phyloP scores from a whole-genome alignment of 1,140 invertebrate species.

The Panulirus ornatus region DNA sequence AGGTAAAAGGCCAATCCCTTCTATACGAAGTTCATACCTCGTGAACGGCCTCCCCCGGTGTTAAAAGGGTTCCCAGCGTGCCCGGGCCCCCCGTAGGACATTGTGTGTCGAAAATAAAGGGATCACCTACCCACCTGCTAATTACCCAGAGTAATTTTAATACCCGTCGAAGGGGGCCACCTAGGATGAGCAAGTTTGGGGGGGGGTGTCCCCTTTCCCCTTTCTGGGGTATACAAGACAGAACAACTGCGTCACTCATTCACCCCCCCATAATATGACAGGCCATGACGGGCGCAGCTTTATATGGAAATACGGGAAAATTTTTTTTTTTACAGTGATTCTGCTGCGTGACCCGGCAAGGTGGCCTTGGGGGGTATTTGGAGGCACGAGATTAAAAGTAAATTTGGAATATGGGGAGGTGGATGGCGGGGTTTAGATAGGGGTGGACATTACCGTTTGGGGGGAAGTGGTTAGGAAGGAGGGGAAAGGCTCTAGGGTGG shows the following conservation, averaged over 20 bases:
- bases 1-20: too few species aligned
- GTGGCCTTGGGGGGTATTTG: background rate
- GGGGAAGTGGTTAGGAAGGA: background rate
- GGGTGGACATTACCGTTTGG: background rate
- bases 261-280: background rate
- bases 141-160: slow-evolving; percentile 24
- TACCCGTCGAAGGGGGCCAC: background rate
- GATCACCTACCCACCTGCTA: background rate
- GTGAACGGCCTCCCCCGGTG: too few species aligned
- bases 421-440: background rate
- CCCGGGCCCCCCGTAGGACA: slow-evolving; percentile 11
- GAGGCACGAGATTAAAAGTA: background rate
- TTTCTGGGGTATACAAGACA: too few species aligned
- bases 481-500: too few species aligned
- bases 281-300: background rate
- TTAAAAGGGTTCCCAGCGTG: too few species aligned
- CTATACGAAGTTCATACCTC: too few species aligned
- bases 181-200: background rate
- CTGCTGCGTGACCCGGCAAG: background rate
- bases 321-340: slow-evolving; percentile 10
- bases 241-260: slow-evolving; percentile 26
- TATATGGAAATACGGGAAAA: slow-evolving; percentile 33
- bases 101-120: background rate
- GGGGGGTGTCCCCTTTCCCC: too few species aligned
- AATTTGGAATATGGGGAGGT: background rate